phyloP scores from a whole-genome alignment of 2,888 invertebrate genomes.

The Catocala sponsa region DNA sequence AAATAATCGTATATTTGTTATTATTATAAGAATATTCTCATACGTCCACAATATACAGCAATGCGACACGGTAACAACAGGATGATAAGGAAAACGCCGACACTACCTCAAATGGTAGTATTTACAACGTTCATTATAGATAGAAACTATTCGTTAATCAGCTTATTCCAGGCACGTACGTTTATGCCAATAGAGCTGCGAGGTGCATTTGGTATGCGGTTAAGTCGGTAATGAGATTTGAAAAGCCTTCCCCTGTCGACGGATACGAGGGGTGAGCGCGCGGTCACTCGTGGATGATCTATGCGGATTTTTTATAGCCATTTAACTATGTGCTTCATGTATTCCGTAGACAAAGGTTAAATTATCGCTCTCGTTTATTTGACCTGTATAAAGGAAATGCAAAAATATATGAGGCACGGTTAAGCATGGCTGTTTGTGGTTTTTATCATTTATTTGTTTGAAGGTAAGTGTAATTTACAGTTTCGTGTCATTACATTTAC shows the following conservation, averaged over 20 bases:
- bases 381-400: conserved; percentile 35
- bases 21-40: not conserved
- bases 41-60: not conserved
- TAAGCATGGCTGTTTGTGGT: conserved; percentile 1
- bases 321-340: conserved; percentile 71
- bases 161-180: conserved; percentile 21
- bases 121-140: conserved; percentile 9
- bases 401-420: conserved; percentile 27
- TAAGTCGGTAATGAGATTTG: conserved; percentile 69
- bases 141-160: conserved; percentile 28
- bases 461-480: not conserved
- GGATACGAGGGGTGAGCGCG: conserved; percentile 52
- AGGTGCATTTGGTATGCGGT: conserved; percentile 57
- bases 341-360: conserved; percentile 62
- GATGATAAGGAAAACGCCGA: conserved; percentile 3
- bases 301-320: conserved; percentile 73
- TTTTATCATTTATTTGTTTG: not conserved
- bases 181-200: conserved; percentile 36
- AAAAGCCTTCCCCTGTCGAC: conserved; percentile 64
- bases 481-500: no score
- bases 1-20: not conserved
- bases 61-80: not conserved
- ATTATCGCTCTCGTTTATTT: conserved; percentile 51
- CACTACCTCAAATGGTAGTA: not conserved
- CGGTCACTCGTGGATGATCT: conserved; percentile 80